Evolutionary conservation across 2,888 invertebrate genomes (phyloP), one percentile per base, ranked within the genome.

Genomic region (Myathropa florea): DNA sequence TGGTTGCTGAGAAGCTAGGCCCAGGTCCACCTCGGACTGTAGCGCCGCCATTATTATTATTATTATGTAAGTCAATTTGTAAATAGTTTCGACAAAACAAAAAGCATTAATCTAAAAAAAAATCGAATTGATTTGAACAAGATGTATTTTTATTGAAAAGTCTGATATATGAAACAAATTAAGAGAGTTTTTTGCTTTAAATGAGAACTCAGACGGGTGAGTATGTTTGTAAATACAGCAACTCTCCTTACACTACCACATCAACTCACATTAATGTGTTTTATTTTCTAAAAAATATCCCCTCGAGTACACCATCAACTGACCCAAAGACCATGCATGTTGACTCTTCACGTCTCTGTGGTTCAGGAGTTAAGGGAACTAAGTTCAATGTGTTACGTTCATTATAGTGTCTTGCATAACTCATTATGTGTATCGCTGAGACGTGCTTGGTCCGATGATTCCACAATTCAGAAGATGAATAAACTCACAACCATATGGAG

Each of bases 331-430:
- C 55, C 57, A 57, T 57, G 2, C 53, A 12, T 39, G 9, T 21
- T 39, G 59, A 46, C 60, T 18, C 33, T 68, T n/a, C 68, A 63
- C 77, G 28, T 46, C 46, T 18, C 7, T n/a, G 46, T 18, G 46
- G 63, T 23, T n/a, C 68, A 70, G 61, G 70, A 78, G 61, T 23
- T 55, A 78, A 70, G 63, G 28, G 28, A 67, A 67, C 67, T 53
- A 67, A 63, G 72, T 67, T 72, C 72, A 80, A 72, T 60, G 79
- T 61, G 60, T 65, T 67, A 60, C 24, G 61, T 36, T 53, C 71
- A 63, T 80, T 72, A 63, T 63, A 76, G 60, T 67, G 39, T 71
- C 75, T 81, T 72, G 76, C 76, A 84, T 81, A 85, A 61, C 81
- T 72, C 81, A 77, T 72, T 80, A 81, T 72, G 46, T 46, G 46